Evolutionary conservation across 2,888 invertebrate genomes (phyloP), one percentile per base, ranked within the genome.

Genomic region (Pandemis corylana): DNA sequence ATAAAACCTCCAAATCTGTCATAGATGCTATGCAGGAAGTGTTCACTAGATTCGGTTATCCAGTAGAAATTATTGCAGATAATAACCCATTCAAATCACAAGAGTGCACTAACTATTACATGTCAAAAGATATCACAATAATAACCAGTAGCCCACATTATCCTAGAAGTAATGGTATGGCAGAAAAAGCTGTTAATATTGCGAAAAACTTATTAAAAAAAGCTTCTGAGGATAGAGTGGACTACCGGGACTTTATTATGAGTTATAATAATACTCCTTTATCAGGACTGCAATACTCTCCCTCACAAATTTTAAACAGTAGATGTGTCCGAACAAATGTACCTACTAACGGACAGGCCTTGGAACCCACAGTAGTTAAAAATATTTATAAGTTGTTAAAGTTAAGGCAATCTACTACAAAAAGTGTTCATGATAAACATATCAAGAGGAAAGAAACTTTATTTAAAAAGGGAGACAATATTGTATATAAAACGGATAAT

Each of bases 11-110:
- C n/a, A 46, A 41, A 59, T 56, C 46, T 41, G 73, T 69, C 13
- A 72, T 68, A 44, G 28, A 65, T 69, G 72, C 72, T 9, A 68
- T 74, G 68, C 69, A 74, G 59, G 68, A 64, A 53, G 73, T 68
- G 2, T 73, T 68, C 44, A 61, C 65, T 15, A 12, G 65, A 7
- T 75, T 67, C 28, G 70, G 75, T 5, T 70, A 75, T 63, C 69
- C 74, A 12, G 65, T 44, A 36, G 68, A 74, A 41, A 36, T 74
- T 0, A 59, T 74, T 9, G 74, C 74, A 13, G 74, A 74, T 20
- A 69, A 74, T 41, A 53, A 64, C 44, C 64, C 44, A 13, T 64
- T 64, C 10, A 64, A n/a, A 44, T 64, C 64, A 7, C 42, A 44
- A 36, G 64, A 64, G n/a, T 64, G 64, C n/a, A 44, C 2, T 44